Evolutionary conservation across 30 jellyfish, hydroid and myxozoan genomes (phyloP), one percentile per base, ranked within the genome.

Genomic region (Chrysaora quinquecirrha): DNA sequence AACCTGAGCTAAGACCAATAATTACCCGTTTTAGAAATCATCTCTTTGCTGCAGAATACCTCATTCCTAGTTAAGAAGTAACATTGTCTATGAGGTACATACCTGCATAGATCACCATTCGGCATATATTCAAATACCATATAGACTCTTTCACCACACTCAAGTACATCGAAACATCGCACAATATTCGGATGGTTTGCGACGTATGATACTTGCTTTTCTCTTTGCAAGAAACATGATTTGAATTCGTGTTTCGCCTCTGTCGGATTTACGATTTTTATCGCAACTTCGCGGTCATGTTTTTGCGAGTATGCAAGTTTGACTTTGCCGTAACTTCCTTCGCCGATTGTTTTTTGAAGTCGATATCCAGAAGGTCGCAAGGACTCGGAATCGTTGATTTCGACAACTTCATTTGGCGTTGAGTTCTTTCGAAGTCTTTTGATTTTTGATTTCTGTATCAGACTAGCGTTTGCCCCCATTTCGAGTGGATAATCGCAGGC

Each of bases 241-340:
- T 48, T 69, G 32, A 28, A 34, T 1, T 29, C 43, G 22, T 66
- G 22, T 16, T 54, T 43, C 20, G 71, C 64, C 34, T 66, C 35
- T 21, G 30, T 14, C 34, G 64, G 33, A 24, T 87, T 73, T n/a
- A 87, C 61, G 20, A 87, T 87, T 58, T 87, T 87, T 16, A 87
- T 52, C 30, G 96, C 96, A 6, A 87, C 88, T 25, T 64, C 54
- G 4, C 64, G 73, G 30, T 48, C 29, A 49, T 34, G 77, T 16
- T 78, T 77, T 20, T 21, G 25, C 23, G 96, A 87, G 68, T 48
- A 77, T 1, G 90, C 96, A 18, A 74, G 82, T 64, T 87, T 87
- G 1, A 87, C 96, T 70, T 87, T 87, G 33, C 91, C 96, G 70
- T 77, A 87, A 46, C 90, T 74, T 48, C 96, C 96, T 33, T 76